A percentile compares a stretch with the other conserved stretches of the same genome.
Evolutionary conservation across 2,888 invertebrate species (phyloP).

Genomic region (Archips xylosteana): DNA sequence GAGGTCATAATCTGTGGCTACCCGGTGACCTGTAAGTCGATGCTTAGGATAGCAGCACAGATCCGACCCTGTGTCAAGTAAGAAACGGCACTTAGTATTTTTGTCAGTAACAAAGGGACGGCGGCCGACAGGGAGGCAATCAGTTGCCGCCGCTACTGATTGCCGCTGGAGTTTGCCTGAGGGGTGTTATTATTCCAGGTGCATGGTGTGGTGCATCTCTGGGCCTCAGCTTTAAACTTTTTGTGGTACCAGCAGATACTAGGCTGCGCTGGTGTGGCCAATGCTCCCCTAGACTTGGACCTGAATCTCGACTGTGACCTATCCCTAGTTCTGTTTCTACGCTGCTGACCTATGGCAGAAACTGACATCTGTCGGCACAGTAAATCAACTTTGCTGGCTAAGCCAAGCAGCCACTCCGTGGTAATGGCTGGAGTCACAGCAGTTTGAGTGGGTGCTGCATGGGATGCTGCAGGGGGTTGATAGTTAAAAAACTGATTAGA

Average conservation of each 20-base stretch:
- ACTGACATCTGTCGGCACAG: conserved; percentile 1
- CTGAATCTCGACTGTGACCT: neutral
- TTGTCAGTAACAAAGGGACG: conserved; percentile 43
- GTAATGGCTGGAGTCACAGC: neutral
- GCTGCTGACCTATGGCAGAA: neutral
- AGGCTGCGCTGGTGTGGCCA: neutral
- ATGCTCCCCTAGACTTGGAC: neutral
- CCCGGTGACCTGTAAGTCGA: no score
- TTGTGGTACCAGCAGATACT: conserved; percentile 8
- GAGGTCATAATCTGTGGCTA: no score
- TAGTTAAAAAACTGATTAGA: neutral
- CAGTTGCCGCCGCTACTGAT: conserved; percentile 44
- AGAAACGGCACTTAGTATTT: conserved; percentile 11
- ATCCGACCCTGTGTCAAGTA: no score
- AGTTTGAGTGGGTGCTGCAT: neutral
- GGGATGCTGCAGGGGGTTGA: neutral
- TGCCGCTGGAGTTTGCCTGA: conserved; percentile 33
- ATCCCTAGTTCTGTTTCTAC: neutral
- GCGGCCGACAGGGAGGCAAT: conserved; percentile 32
- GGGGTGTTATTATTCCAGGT: conserved; percentile 14
- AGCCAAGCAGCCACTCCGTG: neutral
- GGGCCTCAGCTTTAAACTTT: neutral
- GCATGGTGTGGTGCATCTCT: conserved; percentile 25
- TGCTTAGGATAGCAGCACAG: no score
- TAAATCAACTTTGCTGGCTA: neutral